phyloP scores from a whole-genome alignment of 1,140 invertebrate species.

The Bombus impatiens region DNA sequence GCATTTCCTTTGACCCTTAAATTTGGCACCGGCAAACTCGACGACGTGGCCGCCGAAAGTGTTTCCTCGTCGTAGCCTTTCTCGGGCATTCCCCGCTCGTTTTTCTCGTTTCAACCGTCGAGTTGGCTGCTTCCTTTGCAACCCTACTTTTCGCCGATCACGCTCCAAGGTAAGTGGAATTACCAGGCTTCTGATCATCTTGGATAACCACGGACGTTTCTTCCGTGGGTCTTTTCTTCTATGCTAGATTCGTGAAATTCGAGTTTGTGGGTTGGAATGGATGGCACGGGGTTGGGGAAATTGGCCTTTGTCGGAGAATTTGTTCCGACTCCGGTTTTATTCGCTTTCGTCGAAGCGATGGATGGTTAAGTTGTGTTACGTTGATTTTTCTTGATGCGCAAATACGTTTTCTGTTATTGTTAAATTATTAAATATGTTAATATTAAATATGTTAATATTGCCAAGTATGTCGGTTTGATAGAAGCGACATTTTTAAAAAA shows the following conservation, averaged over 20 bases:
- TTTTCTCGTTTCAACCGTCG: not conserved
- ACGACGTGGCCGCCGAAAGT: conserved; percentile 11
- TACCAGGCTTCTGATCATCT: conserved; percentile 2
- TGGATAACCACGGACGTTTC: not conserved
- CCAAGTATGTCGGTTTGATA: too few relatives aligned
- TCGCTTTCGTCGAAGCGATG: not conserved
- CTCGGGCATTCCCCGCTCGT: conserved; percentile 22
- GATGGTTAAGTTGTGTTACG: not conserved
- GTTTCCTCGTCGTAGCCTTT: not conserved
- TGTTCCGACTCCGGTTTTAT: not conserved
- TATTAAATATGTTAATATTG: too few relatives aligned
- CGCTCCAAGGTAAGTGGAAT: not conserved
- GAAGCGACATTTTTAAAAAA: too few relatives aligned
- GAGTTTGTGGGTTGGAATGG: not conserved
- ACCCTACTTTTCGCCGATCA: not conserved
- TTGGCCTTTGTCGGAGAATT: not conserved
- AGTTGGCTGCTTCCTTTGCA: not conserved
- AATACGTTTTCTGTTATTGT: not conserved
- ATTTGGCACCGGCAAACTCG: conserved; percentile 57
- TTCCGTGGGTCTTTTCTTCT: not conserved
- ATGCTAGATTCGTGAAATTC: not conserved
- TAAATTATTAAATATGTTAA: too few relatives aligned
- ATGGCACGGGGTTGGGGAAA: not conserved
- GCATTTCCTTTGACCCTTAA: conserved; percentile 78
- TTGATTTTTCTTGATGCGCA: not conserved